Conservation (phyloP, 2,797 vertebrate species). For the Chelidonichthys spinosus region DNA sequence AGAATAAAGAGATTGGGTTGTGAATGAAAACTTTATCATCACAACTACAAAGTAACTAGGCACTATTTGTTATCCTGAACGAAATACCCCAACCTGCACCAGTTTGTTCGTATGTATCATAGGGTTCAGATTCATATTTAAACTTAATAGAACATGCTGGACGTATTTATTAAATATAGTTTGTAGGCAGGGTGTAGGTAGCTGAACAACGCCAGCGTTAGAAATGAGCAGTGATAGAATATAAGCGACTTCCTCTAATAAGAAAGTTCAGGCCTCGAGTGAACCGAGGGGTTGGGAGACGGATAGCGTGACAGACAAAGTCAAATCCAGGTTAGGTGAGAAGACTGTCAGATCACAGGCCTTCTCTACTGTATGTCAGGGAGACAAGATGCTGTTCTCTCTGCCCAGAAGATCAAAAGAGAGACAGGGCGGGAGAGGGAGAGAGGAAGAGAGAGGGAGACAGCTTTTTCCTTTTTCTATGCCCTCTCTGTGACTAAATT, state of each 20-base stretch:
- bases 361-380: constrained; percentile 43
- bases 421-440: not conserved
- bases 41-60: constrained; percentile 8
- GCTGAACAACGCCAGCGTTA: constrained; percentile 3
- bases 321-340: constrained; percentile 52
- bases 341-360: constrained; percentile 59
- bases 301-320: constrained; percentile 47
- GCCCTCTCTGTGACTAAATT: constrained; percentile 45
- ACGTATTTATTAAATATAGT: constrained; percentile 19
- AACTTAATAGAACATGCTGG: constrained; percentile 3
- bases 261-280: constrained; percentile 31
- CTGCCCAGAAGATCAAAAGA: constrained; percentile 59
- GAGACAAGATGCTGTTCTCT: constrained; percentile 47
- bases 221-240: constrained; percentile 27
- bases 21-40: constrained; percentile 1
- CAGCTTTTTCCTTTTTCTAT: constrained; percentile 24
- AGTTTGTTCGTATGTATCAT: not conserved
- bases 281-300: constrained; percentile 31
- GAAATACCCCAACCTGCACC: not conserved
- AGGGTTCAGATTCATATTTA: constrained; percentile 4
- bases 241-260: constrained; percentile 25
- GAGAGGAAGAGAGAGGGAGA: not conserved
- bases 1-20: constrained; percentile 1
- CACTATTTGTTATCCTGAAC: not conserved
- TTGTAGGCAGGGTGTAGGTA: constrained; percentile 1